A percentile compares a stretch with the other conserved stretches of the same genome.
Conservation (phyloP, 2,888 invertebrate species). For the Coelogynopora nodosa region DNA sequence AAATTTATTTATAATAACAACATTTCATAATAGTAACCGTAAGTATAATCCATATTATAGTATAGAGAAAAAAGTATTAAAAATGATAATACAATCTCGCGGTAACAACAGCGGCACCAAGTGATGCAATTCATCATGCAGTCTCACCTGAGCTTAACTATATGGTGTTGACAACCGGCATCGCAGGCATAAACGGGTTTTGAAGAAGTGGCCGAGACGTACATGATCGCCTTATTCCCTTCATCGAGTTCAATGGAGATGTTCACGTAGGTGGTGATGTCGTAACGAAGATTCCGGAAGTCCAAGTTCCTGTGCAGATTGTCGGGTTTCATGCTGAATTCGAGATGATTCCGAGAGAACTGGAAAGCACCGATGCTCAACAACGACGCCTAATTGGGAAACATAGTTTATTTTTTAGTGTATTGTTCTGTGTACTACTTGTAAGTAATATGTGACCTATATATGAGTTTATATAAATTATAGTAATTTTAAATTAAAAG, state of each 20-base stretch:
- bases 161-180: conserved; percentile 82
- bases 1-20: no score
- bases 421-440: no score
- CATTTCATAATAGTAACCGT: no score
- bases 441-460: no score
- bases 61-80: no score
- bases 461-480: no score
- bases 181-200: conserved; percentile 88
- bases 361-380: conserved; percentile 69
- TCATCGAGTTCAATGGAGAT: conserved; percentile 78
- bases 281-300: conserved; percentile 64
- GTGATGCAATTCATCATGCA: no score
- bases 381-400: conserved; percentile 51
- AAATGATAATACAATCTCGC: no score
- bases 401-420: no score
- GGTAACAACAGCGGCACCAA: no score
- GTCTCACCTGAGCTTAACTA: conserved; percentile 64
- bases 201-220: not conserved
- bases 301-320: conserved; percentile 79
- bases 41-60: no score
- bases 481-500: no score
- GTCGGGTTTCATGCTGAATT: conserved; percentile 82
- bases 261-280: conserved; percentile 76
- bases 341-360: conserved; percentile 83
- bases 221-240: conserved; percentile 58